phyloP scores from a whole-genome alignment of 2,797 vertebrate genomes.

The Spinibarbus caldwelli region DNA sequence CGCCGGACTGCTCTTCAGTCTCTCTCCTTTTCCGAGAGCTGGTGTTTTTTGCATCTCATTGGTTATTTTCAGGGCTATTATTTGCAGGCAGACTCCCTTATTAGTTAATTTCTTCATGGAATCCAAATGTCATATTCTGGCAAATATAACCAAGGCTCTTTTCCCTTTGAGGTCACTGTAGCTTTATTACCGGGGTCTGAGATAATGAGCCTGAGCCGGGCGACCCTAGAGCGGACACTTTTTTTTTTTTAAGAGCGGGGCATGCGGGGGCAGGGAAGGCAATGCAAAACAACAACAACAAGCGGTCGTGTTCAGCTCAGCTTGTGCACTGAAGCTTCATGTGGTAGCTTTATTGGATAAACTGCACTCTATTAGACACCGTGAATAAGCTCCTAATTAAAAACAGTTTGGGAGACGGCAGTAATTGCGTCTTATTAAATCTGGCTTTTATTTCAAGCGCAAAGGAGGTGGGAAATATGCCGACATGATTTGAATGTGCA shows the following conservation, averaged over 20 bases:
- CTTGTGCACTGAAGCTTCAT: slow-evolving; percentile 42
- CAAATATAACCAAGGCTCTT: slow-evolving; percentile 55
- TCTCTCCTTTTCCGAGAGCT: slow-evolving; percentile 8
- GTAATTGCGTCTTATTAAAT: slow-evolving; percentile 57
- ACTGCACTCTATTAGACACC: slow-evolving; percentile 48
- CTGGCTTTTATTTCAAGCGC: slow-evolving; percentile 48
- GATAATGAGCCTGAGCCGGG: slow-evolving; percentile 58
- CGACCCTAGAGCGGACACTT: slow-evolving; percentile 49
- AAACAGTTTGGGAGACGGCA: slow-evolving; percentile 49
- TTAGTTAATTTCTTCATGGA: slow-evolving; percentile 58
- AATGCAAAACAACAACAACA: slow-evolving; percentile 51
- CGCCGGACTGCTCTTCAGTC: not conserved
- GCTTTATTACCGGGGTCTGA: slow-evolving; percentile 55
- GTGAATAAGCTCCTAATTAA: slow-evolving; percentile 58
- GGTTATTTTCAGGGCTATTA: slow-evolving; percentile 55
- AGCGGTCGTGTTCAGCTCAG: slow-evolving; percentile 23
- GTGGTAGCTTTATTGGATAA: slow-evolving; percentile 55
- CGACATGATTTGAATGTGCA: slow-evolving; percentile 17
- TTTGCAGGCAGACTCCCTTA: slow-evolving; percentile 57
- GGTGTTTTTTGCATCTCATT: slow-evolving; percentile 40
- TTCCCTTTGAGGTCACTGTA: slow-evolving; percentile 52
- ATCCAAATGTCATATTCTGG: slow-evolving; percentile 61
- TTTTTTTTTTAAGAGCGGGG: slow-evolving; percentile 46
- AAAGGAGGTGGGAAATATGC: slow-evolving; percentile 31
- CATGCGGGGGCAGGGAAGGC: not conserved